Base-by-base conservation (phyloP, 2,888 invertebrate species). In the Amphipyra berbera region DNA sequence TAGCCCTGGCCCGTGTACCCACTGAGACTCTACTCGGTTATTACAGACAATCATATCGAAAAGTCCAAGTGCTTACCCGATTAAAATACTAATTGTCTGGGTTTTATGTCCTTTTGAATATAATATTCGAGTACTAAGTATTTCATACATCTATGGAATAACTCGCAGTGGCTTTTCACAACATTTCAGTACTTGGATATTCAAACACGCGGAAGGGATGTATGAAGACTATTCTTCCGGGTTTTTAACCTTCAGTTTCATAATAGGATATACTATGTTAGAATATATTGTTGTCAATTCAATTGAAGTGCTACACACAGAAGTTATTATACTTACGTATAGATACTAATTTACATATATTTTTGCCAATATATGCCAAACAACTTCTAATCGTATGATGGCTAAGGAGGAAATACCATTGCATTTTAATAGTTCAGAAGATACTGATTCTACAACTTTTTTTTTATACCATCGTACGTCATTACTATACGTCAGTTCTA, bases 201-300 rank as follows among this genome's bases (percentile, higher is more conserved):
- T 61, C 55, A 58, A 66, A 60, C 55, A 77, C 63, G 73, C 76
- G 78, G 75, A 78, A 76, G 65, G 77, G 79, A 79, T 79, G 74
- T 61, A 53, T 42, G 59, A 73, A 66, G 76, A 72, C 70, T 67
- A 76, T 80, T 82, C 84, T 87, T 87, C 87, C 87, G 86, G 81
- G 74, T 82, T 70, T 76, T 73, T 84, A 83, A 85, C 87, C 87
- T 87, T 87, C 82, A 81, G 64, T 75, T 71, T 71, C 76, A 76
- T 74, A 77, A 74, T 63, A 73, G 56, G 61, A 65, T 70, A 67
- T 69, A 75, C 64, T 68, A 78, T 62, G 64, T 64, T 68, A 61
- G 66, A 75, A 69, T 73, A 62, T 70, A 66, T 71, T 61, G 54
- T 78, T 71, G 76, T 75, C 76, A 76, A 65, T 76, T 61, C 59